Evolutionary conservation across 2,797 vertebrate species (phyloP).

Genomic region (Gila robusta): DNA sequence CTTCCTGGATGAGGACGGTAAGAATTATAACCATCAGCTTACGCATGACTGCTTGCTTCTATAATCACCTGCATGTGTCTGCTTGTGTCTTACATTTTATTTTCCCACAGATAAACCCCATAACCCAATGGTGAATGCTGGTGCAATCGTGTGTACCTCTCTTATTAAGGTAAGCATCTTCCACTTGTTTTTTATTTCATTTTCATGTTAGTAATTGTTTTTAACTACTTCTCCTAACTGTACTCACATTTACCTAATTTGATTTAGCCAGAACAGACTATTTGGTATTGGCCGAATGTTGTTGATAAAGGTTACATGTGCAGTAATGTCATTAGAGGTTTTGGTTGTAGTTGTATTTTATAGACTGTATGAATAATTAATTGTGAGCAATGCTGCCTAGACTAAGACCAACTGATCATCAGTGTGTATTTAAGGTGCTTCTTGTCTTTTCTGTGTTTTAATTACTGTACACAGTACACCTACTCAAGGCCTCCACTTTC

Average conservation of each 20-base stretch:
- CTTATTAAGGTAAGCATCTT: constrained; percentile 87
- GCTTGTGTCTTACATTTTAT: background rate
- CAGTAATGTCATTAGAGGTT: background rate
- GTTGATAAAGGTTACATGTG: background rate
- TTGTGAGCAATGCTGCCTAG: background rate
- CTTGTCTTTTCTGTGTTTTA: constrained; percentile 28
- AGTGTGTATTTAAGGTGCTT: constrained; percentile 36
- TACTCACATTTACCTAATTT: constrained; percentile 35
- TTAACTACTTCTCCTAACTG: constrained; percentile 46
- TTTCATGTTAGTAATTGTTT: background rate
- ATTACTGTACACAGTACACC: constrained; percentile 38
- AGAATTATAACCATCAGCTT: constrained; percentile 59
- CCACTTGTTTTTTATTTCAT: constrained; percentile 20
- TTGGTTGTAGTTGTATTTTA: constrained; percentile 11
- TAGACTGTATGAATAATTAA: background rate
- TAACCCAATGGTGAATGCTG: constrained; percentile 92
- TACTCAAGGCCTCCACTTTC: constrained; percentile 27
- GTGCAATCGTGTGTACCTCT: constrained; percentile 88
- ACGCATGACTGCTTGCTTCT: constrained; percentile 1
- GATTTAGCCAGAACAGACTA: constrained; percentile 8
- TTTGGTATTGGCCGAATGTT: background rate
- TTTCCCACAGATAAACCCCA: constrained; percentile 85
- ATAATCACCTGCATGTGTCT: background rate
- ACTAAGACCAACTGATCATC: background rate
- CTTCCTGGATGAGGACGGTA: constrained; percentile 90